These are phyloP conservation scores for Asarcornis scutulata DNA, from an alignment of 2,113 vertebrate genomes.

Conservation along the genomic window DNA sequence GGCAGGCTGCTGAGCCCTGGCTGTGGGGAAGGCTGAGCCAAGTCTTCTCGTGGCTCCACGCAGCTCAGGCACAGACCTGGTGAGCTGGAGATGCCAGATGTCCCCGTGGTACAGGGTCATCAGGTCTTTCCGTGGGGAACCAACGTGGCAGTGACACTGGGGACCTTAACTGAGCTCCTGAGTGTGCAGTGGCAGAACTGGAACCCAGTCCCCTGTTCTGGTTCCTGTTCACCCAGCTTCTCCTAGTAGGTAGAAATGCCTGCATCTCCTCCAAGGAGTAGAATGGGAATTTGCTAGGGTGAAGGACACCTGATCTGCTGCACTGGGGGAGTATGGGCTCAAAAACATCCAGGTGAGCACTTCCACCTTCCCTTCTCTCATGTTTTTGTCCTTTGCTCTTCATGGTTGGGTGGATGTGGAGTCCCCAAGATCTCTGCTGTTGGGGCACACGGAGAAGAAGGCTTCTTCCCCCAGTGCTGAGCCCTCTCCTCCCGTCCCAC, in stretches of 20 bases:
- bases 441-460: fast-evolving
- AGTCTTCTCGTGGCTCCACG: neutral
- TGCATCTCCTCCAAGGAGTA: neutral
- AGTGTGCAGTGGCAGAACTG: neutral
- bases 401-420: too few species aligned
- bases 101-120: neutral
- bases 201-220: neutral
- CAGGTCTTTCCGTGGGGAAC: neutral
- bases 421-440: fast-evolving
- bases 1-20: fast-evolving
- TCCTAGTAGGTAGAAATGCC: neutral
- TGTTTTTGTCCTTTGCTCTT: neutral
- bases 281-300: neutral
- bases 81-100: neutral
- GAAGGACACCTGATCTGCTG: neutral
- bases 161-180: neutral
- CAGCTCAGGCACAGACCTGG: fast-evolving
- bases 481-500: neutral
- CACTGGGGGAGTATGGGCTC: neutral
- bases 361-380: neutral
- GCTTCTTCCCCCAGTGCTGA: fast-evolving
- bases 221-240: neutral
- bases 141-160: fast-evolving
- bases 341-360: fast-evolving
- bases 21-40: neutral